These are phyloP conservation scores for Bubalus kerabau DNA, from an alignment of 2,113 vertebrate species.

Conservation along the genomic window DNA sequence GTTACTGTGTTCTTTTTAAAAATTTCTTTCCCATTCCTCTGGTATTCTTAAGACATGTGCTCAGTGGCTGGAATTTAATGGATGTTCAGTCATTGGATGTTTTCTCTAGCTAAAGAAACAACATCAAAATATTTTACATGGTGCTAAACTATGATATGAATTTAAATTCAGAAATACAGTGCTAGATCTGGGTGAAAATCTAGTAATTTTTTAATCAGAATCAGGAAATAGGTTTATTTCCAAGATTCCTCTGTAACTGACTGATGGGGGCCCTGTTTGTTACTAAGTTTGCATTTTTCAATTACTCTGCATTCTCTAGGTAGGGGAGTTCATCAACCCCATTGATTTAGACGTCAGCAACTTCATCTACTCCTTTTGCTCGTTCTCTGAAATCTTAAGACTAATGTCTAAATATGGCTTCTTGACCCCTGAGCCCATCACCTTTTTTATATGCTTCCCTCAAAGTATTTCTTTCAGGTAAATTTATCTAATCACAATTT, in stretches of 20 bases:
- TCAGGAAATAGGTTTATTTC: neutral
- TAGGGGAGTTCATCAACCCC: neutral
- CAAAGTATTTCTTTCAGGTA: neutral
- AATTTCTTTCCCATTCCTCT: neutral
- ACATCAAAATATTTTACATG: neutral
- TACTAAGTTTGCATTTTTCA: neutral
- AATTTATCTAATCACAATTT: neutral
- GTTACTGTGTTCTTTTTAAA: neutral
- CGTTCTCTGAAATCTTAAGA: neutral
- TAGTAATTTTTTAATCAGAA: neutral
- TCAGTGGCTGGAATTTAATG: neutral
- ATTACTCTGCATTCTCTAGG: neutral
- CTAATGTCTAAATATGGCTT: neutral
- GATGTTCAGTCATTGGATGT: neutral
- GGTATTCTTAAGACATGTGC: neutral
- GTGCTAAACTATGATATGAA: neutral
- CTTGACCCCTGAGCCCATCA: neutral
- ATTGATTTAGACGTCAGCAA: neutral
- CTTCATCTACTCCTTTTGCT: neutral
- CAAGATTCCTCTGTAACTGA: neutral
- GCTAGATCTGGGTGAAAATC: neutral
- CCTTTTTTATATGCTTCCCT: neutral
- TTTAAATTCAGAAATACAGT: neutral
- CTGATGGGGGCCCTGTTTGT: neutral
- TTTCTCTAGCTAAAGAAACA: neutral